Conservation (phyloP, 2,797 vertebrate genomes). For the Spatula versicolor region DNA sequence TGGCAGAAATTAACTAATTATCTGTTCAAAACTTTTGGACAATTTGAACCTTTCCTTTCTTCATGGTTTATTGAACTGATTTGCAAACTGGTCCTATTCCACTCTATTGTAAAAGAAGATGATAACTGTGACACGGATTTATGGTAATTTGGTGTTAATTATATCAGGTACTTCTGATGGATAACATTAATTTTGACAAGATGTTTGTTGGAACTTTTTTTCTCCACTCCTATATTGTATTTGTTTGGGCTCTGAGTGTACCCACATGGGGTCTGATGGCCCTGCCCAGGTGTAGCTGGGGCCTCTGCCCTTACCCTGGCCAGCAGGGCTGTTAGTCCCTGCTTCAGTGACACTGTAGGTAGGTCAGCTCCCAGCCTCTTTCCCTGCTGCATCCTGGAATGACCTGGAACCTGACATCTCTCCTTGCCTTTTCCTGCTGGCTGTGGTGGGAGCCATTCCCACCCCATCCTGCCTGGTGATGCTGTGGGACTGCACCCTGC, state of each 20-base stretch:
- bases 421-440: not conserved
- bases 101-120: not conserved
- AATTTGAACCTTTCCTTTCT: not conserved
- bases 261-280: not conserved
- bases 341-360: too few relatives aligned
- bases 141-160: not conserved
- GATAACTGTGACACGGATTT: not conserved
- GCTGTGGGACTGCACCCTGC: not conserved
- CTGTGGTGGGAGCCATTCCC: not conserved
- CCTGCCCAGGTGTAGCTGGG: not conserved
- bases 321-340: not conserved
- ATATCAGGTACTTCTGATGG: not conserved
- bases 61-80: not conserved
- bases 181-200: not conserved
- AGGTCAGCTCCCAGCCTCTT: not conserved
- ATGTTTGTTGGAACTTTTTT: not conserved
- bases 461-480: not conserved
- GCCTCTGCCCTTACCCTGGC: not conserved
- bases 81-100: not conserved
- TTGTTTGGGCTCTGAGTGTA: not conserved
- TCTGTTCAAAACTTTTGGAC: not conserved
- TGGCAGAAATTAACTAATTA: not conserved
- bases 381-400: not conserved
- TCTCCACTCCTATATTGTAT: not conserved
- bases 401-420: not conserved